These are phyloP conservation scores for Chaetodon trifasciatus DNA, from an alignment of 2,797 vertebrate genomes.

Conservation along the genomic window DNA sequence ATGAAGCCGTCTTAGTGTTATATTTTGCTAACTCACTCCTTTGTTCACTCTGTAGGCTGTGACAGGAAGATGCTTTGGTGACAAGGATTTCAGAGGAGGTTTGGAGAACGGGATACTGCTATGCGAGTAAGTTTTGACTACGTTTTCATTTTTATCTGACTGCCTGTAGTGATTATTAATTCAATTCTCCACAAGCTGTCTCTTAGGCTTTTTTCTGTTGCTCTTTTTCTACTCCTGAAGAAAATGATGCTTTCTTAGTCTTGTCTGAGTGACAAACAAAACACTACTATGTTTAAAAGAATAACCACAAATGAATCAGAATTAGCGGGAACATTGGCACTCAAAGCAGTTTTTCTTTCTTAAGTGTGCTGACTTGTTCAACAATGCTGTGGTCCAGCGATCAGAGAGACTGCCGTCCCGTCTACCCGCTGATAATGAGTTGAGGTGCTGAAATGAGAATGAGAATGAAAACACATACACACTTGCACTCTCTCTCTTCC, in stretches of 20 bases:
- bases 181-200: neutral
- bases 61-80: slow-evolving; percentile 94
- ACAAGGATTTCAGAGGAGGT: slow-evolving; percentile 92
- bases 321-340: neutral
- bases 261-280: neutral
- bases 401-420: slow-evolving; percentile 12
- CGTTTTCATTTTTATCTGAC: neutral
- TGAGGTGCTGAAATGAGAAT: slow-evolving; percentile 33
- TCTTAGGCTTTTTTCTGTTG: neutral
- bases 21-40: slow-evolving; percentile 18
- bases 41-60: slow-evolving; percentile 87
- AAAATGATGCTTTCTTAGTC: neutral
- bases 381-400: slow-evolving; percentile 14
- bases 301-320: neutral
- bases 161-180: neutral
- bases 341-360: neutral
- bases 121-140: slow-evolving; percentile 93
- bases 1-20: neutral
- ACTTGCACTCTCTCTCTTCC: slow-evolving; percentile 19
- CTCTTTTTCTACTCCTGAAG: neutral
- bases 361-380: neutral
- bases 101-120: slow-evolving; percentile 97
- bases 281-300: neutral
- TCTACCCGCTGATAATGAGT: slow-evolving; percentile 26
- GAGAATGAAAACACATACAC: slow-evolving; percentile 43